Base-by-base conservation (phyloP, 2,888 invertebrate species). In the Capitulum mitella region DNA sequence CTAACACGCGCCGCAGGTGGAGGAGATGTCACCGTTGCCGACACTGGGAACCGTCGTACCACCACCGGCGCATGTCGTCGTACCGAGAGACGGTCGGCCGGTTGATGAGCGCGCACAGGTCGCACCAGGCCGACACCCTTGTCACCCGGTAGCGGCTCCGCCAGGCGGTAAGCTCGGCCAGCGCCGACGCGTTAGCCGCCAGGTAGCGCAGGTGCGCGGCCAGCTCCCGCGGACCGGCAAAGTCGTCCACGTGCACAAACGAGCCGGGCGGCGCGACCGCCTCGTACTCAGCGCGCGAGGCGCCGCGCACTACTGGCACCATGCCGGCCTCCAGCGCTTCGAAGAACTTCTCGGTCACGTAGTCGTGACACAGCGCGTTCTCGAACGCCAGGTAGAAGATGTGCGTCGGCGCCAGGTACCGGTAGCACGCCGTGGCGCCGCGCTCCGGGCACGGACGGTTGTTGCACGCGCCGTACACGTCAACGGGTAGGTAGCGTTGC, bases 191-290 rank as follows among this genome's bases (percentile, higher is more conserved):
- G 75, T 75, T 75, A 3, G 14, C 14, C 16, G 32, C n/a, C 22
- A 79, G 14, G 22, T 34, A 19, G 74, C 43, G 34, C 34, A 79
- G 32, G 37, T 79, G 75, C 19, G 34, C 37, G n/a, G 79, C 79
- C 64, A 79, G 74, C 34, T 79, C 29, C 43, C 43, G 40, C 22
- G 79, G 78, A 1, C 51, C 64, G 8, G 58, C 70, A 26, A 79
- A 79, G 43, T 79, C 79, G 3, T 79, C 78, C 37, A 79, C 61
- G 64, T 79, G 79, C 37, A 79, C 43, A 48, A 79, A 79, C 1
- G 79, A 79, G 74, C 74, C 48, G 16, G 78, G 51, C 37, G 79
- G 79, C 70, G 70, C 70, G 12, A 70, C 22, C 12, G 70, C 70
- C 37, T 22, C 37, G 37, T 70, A 70, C 37, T 70, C 37, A 37